Evolutionary conservation across 2,797 vertebrate genomes (phyloP), one percentile per base, ranked within the genome.

Genomic region (Enteromius viviparus): DNA sequence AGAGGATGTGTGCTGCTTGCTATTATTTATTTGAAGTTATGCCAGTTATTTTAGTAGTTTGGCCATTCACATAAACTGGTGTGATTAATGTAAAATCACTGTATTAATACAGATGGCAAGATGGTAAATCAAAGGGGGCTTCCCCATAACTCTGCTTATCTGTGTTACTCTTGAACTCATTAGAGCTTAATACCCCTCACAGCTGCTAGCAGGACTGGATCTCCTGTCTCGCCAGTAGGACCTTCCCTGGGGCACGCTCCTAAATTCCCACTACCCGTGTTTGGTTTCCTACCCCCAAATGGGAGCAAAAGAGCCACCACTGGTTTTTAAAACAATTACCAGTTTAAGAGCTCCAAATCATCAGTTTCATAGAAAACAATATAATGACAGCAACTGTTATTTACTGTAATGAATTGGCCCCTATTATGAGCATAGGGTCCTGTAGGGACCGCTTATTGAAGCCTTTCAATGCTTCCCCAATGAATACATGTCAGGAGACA

Each of bases 401-500:
- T 93, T 91, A 93, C 90, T 91, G 90, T 93, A 93, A 93, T 93
- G 92, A 93, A 91, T 89, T 88, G 81, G 87, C 45, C 78, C 86
- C 89, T 83, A 89, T 91, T 92, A 91, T 93, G 88, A 89, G 89
- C 69, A 45, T 45, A 85, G 82, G 26, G 66, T 89, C 91, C 91
- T 92, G 89, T 62, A 81, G 91, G 90, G 91, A 91, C 91, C 83
- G 88, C 86, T 92, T 87, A 90, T 90, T 91, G 90, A 94, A 87
- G 85, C 58, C 40, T 83, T 88, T 93, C 90, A 94, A 93, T 91
- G 89, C 89, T 84, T 89, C 84, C 81, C 87, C 81, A 45, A 85
- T 94, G 92, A 94, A 93, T 94, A 88, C 91, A 93, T 91, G 92
- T 92, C 93, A 93, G 88, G 49, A 82, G 83, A 83, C 88, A 94